phyloP scores from a whole-genome alignment of 2,888 invertebrate species.

The Germaria angustata region DNA sequence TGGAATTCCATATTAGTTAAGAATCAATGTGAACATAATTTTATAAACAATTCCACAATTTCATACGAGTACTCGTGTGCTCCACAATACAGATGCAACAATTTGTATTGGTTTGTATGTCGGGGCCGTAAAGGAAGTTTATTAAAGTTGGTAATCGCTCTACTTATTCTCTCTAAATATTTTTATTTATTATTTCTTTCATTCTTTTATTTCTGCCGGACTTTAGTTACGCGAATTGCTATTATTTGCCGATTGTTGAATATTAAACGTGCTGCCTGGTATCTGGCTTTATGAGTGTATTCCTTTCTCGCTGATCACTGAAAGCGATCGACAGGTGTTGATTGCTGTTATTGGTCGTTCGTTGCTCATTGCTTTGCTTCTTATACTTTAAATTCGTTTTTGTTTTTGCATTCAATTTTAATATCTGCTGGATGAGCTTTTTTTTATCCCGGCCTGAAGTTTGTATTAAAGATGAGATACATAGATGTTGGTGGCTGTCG shows the following conservation, averaged over 20 bases:
- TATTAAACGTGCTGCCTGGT: slow-evolving; percentile 50
- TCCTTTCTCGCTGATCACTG: slow-evolving; percentile 40
- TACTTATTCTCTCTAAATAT: slow-evolving; percentile 63
- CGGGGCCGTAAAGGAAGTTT: slow-evolving; percentile 47
- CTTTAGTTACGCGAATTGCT: slow-evolving; percentile 34
- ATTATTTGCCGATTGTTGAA: slow-evolving; percentile 55
- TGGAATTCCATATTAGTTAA: slow-evolving; percentile 34
- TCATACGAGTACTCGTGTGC: not conserved
- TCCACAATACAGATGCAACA: slow-evolving; percentile 37
- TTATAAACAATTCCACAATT: slow-evolving; percentile 13
- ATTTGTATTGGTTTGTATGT: slow-evolving; percentile 36
- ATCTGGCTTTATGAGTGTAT: slow-evolving; percentile 18
- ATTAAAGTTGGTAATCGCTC: slow-evolving; percentile 59
- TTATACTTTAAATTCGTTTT: slow-evolving; percentile 39
- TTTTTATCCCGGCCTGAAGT: slow-evolving; percentile 58
- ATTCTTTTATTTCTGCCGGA: not conserved
- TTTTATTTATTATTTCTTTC: slow-evolving; percentile 25
- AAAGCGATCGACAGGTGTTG: slow-evolving; percentile 76
- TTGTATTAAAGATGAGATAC: slow-evolving; percentile 41
- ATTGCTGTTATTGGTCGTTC: slow-evolving; percentile 71
- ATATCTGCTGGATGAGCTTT: slow-evolving; percentile 59
- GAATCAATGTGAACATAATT: slow-evolving; percentile 29
- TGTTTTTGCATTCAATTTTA: not conserved
- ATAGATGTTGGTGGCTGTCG: slow-evolving; percentile 55
- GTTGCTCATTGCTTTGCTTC: slow-evolving; percentile 17